Conservation (phyloP, 2,888 invertebrate genomes). For the Sepiola atlantica region DNA sequence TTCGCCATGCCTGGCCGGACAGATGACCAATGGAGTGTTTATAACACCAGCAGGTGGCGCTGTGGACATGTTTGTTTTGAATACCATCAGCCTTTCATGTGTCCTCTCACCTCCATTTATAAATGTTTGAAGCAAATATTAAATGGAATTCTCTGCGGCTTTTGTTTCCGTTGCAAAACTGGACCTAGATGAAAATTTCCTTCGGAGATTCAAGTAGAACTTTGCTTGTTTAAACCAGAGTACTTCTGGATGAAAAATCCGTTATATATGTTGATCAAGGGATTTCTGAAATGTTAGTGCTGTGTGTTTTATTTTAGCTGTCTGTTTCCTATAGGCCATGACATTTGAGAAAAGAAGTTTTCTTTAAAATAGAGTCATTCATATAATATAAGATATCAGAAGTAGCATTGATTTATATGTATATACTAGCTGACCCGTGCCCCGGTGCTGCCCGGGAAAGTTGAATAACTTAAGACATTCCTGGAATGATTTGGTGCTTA, state of each 20-base stretch:
- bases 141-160: neutral
- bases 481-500: too few species aligned
- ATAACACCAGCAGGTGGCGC: neutral
- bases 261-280: neutral
- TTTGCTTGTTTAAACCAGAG: neutral
- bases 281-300: too few species aligned
- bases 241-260: neutral
- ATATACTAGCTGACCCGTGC: too few species aligned
- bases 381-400: neutral
- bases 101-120: neutral
- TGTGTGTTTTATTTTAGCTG: neutral
- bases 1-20: neutral
- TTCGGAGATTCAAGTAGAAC: neutral
- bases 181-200: neutral
- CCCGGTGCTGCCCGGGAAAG: too few species aligned
- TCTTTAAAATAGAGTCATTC: neutral
- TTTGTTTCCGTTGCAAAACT: neutral
- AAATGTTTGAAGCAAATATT: constrained; percentile 32
- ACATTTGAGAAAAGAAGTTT: neutral
- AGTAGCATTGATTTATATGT: neutral
- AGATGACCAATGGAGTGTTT: constrained; percentile 32
- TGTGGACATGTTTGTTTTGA: neutral
- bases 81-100: constrained; percentile 12
- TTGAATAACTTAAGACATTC: too few species aligned
- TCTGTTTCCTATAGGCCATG: neutral